Conservation (phyloP, 2,113 vertebrate genomes). For the Ahaetulla prasina region DNA sequence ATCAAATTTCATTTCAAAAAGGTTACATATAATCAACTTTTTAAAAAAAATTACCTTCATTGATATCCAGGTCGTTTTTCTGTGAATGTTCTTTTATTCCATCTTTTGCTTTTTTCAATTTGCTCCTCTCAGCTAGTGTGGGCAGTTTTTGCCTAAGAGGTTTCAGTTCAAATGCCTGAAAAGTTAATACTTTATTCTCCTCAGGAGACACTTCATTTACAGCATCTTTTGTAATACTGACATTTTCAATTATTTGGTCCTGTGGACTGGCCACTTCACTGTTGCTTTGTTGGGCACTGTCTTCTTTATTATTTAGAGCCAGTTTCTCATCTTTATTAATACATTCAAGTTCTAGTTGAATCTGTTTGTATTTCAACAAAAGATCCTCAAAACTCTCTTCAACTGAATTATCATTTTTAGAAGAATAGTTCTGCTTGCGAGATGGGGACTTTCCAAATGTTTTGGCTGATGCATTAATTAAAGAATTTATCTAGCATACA, state of each 20-base stretch:
- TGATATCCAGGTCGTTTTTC: conserved; percentile 60
- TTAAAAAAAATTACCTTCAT: conserved; percentile 62
- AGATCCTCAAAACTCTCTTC: conserved; percentile 97
- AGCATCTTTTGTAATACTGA: conserved; percentile 68
- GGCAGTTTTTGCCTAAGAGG: conserved; percentile 89
- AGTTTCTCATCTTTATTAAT: conserved; percentile 93
- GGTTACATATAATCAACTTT: too few relatives aligned
- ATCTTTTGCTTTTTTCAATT: conserved; percentile 74
- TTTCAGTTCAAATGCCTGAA: conserved; percentile 94
- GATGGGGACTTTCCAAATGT: conserved; percentile 69
- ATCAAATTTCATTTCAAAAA: too few relatives aligned
- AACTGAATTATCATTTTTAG: conserved; percentile 75
- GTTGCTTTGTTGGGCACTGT: conserved; percentile 55
- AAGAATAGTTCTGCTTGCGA: conserved; percentile 73
- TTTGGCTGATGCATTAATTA: conserved; percentile 80
- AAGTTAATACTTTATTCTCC: conserved; percentile 79
- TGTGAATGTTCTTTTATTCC: conserved; percentile 63
- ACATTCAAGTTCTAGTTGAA: conserved; percentile 92
- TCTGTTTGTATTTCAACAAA: conserved; percentile 93
- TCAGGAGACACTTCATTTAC: conserved; percentile 62
- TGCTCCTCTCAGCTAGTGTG: conserved; percentile 75
- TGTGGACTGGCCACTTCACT: conserved; percentile 51
- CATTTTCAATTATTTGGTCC: conserved; percentile 62
- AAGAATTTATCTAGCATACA: conserved; percentile 64
- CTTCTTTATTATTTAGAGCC: conserved; percentile 76